Base-by-base conservation (phyloP, 2,113 vertebrate species). In the Myocastor coypus region DNA sequence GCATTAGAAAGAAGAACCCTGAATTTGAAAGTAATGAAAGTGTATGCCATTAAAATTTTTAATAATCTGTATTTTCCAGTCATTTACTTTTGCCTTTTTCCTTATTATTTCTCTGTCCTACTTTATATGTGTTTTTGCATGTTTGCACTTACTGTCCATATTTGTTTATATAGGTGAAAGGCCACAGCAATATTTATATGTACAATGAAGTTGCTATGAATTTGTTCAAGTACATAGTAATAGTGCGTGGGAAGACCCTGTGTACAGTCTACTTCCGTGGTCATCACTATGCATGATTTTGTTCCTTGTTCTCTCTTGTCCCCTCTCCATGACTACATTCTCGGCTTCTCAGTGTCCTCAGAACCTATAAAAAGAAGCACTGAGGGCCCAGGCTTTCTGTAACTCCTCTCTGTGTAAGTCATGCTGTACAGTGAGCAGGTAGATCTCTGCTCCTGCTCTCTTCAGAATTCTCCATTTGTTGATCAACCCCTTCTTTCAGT, bases 1-100 rank as follows among this genome's bases (percentile, higher is more conserved):
- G 50, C 61, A 32, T 71, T 71, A 30, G 55, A 12, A 50, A 71
- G 17, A 77, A 30, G 37, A 28, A 20, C 30, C 55, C 87, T 22
- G 89, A 66, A 87, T 83, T 73, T 81, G 80, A 96, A 86, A 68
- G 73, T 66, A 83, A 37, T 68, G 64, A 64, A 87, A 83, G 34
- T 16, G 3, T 9, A 52, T 84, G 66, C 83, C 42, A 68, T 82
- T 55, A 84, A 87, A 52, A 61, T 55, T 19, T 68, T 68, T 64
- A 77, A n/a, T n/a, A 73, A 93, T 34, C 71, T 88, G 82, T 37
- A 66, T 71, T 89, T 89, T 3, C 66, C 8, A 17, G 52, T 19
- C 10, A 57, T 64, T 83, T 13, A 7, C n/a, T 93, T 84, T 66
- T 59, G 69, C 42, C 59, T 83, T 63, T 19, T 87, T 87, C 89